These are phyloP conservation scores for Tachysurus vachellii DNA, from an alignment of 2,113 vertebrate genomes.

Conservation along the genomic window DNA sequence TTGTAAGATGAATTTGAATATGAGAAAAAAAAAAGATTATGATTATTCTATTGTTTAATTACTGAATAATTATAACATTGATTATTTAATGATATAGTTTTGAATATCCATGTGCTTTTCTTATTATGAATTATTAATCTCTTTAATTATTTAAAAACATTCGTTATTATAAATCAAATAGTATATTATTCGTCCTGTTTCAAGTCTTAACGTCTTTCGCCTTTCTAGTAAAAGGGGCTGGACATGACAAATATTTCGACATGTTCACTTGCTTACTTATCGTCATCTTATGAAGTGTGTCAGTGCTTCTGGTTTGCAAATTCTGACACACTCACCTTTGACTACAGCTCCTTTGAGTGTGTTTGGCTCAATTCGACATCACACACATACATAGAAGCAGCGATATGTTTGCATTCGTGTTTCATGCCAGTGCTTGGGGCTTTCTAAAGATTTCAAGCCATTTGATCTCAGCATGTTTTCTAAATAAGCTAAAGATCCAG, in stretches of 20 bases:
- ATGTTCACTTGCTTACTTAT: background rate
- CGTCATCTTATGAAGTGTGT: background rate
- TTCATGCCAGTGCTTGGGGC: conserved; percentile 39
- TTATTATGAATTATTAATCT: background rate
- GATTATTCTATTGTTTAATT: background rate
- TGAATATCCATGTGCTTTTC: background rate
- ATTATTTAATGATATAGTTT: no score
- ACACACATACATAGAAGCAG: conserved; percentile 30
- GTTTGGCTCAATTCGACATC: background rate
- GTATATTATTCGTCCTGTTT: background rate
- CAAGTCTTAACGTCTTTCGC: background rate
- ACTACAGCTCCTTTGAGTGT: conserved; percentile 20
- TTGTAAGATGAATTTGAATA: no score
- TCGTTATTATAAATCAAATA: background rate
- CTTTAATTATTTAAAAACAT: background rate
- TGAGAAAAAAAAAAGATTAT: background rate
- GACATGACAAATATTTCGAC: background rate
- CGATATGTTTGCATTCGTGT: conserved; percentile 12
- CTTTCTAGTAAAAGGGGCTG: background rate
- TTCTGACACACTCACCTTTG: conserved; percentile 18
- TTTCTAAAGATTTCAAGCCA: conserved; percentile 52
- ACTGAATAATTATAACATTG: background rate
- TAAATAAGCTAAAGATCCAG: conserved; percentile 55
- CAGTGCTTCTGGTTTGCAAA: background rate
- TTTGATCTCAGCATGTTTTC: conserved; percentile 58